Base-by-base conservation (phyloP, 1,140 invertebrate species). In the Pissodes strobi region DNA sequence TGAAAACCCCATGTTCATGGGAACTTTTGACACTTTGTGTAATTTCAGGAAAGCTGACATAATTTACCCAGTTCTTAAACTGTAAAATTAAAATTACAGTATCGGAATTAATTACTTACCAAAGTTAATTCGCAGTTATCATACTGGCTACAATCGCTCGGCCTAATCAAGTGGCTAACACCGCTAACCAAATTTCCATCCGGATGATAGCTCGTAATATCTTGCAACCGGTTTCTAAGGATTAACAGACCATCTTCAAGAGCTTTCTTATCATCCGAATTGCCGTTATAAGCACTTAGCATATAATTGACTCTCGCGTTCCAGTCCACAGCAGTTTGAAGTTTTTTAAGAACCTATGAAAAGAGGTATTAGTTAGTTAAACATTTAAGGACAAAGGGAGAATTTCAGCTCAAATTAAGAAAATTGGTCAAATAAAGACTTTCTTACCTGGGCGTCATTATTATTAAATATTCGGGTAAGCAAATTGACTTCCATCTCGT, bases 131-230 rank as follows among this genome's bases (percentile, higher is more conserved):
- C 74, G 46, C 73, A 78, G 46, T 70, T 68, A 53, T 78, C 74
- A 38, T 74, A 75, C 67, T 76, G 70, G 41, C 69, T 76, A 23
- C 71, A 70, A 23, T 71, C 72, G n/a, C 52, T 69, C 4, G 76
- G 72, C 43, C 74, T 59, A 8, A 78, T 60, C 8, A 78, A 45
- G 68, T 71, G 70, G 21, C 72, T 51, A 37, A 51, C 43, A 2
- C 75, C 75, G 17, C 38, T 68, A 34, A 78, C 23, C 9, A 70
- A 39, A 15, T 72, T 51, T 3, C 71, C 67, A 38, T 56, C 57
- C 8, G 68, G 64, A 43, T 64, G 43, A 21, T 69, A 76, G 0
- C n/a, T 21, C 0, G 62, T 49, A n/a, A 75, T 21, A 22, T 67
- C 60, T 34, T 70, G 34, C 2, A 78, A 10, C 5, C 64, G 52